Conservation (phyloP, 2,113 vertebrate genomes). For the Panthera leo region DNA sequence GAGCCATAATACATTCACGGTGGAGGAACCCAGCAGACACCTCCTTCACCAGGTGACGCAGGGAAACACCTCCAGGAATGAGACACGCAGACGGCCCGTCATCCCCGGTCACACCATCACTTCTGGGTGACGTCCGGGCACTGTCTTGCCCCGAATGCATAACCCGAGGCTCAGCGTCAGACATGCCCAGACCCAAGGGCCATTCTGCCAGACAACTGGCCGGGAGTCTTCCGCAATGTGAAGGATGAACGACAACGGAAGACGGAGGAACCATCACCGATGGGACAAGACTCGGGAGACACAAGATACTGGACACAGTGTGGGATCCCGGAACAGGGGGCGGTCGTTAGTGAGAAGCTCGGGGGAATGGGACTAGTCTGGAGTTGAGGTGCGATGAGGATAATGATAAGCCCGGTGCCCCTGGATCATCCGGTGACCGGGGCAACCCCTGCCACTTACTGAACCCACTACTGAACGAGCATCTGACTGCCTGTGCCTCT, state of each 20-base stretch:
- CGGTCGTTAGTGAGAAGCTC: not conserved
- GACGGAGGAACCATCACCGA: not conserved
- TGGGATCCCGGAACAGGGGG: not conserved
- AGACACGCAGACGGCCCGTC: rapidly evolving
- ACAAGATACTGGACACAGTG: not conserved
- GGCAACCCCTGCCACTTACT: not conserved
- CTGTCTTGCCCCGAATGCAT: not conserved
- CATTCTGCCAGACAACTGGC: not conserved
- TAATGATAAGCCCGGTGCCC: not conserved
- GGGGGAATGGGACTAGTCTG: not conserved
- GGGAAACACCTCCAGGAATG: not conserved
- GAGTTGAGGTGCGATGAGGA: not conserved
- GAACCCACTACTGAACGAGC: not conserved
- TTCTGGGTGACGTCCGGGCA: not conserved
- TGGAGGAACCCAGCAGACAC: not conserved
- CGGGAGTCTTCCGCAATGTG: not conserved
- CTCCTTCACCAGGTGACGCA: not conserved
- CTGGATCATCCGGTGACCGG: not conserved
- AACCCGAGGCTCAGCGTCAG: not conserved
- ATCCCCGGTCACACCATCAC: rapidly evolving
- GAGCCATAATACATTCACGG: not conserved
- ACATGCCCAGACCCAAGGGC: not conserved
- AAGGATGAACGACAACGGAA: not conserved
- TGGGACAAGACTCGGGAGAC: not conserved
- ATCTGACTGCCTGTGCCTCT: not conserved